Evolutionary conservation across 2,888 invertebrate genomes (phyloP).

Genomic region (Leptogaster cylindrica): DNA sequence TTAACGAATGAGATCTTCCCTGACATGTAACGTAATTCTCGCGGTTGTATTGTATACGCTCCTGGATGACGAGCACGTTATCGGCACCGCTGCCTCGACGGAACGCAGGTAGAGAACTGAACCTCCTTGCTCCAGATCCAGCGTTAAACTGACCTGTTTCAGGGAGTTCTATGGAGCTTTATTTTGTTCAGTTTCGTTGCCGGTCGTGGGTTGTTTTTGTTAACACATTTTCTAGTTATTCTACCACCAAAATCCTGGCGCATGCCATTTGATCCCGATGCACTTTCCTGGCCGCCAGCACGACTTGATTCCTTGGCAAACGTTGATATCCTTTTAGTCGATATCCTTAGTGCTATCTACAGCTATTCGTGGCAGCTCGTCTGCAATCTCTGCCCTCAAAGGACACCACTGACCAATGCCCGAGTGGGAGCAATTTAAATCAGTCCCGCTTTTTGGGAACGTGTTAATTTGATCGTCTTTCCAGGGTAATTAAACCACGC

Average conservation of each 20-base stretch:
- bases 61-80: not conserved
- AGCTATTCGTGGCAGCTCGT: not conserved
- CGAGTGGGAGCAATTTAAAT: not conserved
- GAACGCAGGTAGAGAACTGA: not conserved
- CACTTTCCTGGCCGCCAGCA: not conserved
- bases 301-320: not conserved
- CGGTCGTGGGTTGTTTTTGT: conserved; percentile 38
- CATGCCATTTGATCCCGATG: conserved; percentile 2
- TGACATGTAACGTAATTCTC: not conserved
- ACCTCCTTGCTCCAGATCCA: conserved; percentile 18
- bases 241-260: conserved; percentile 15
- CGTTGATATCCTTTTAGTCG: conserved; percentile 13
- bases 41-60: not conserved
- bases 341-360: conserved; percentile 1
- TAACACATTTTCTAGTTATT: conserved; percentile 25
- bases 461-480: not conserved
- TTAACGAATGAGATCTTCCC: not conserved
- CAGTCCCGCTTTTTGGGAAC: not conserved
- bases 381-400: not conserved
- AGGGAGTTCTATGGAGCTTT: conserved; percentile 18
- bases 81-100: not conserved
- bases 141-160: conserved; percentile 22
- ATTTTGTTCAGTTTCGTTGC: conserved; percentile 35
- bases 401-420: not conserved
- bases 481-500: not conserved